Percentiles rank a stretch among this genome's conserved stretches.
phyloP scores from a whole-genome alignment of 2,113 vertebrate genomes.

The Oncorhynchus mykiss region DNA sequence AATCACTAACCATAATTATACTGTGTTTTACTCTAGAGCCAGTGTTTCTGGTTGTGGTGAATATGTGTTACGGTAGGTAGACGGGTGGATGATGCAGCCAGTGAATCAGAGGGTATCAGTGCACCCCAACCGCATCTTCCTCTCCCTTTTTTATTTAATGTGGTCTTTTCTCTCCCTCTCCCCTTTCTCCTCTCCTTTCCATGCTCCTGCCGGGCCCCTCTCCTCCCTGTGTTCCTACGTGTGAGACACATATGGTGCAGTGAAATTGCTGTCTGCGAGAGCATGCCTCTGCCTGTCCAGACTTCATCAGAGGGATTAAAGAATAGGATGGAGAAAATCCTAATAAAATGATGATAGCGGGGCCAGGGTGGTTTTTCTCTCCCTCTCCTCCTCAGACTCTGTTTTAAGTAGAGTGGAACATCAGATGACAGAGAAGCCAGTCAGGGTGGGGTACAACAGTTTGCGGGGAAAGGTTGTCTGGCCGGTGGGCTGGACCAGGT shows the following conservation, averaged over 20 bases:
- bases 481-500: conserved; percentile 46
- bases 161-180: conserved; percentile 53
- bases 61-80: neutral
- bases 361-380: conserved; percentile 58
- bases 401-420: conserved; percentile 80
- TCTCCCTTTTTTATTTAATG: conserved; percentile 56
- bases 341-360: conserved; percentile 83
- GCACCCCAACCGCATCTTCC: conserved; percentile 46
- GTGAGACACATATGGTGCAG: conserved; percentile 96
- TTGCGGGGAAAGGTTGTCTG: conserved; percentile 50
- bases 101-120: conserved; percentile 28
- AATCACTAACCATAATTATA: conserved; percentile 23
- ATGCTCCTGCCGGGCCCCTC: conserved; percentile 92
- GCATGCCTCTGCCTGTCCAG: conserved; percentile 99
- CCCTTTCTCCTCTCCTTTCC: conserved; percentile 79
- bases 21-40: neutral
- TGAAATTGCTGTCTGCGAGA: conserved; percentile 98
- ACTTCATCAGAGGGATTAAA: conserved; percentile 99
- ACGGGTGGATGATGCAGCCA: conserved; percentile 25
- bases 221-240: conserved; percentile 89
- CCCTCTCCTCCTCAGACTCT: conserved; percentile 53
- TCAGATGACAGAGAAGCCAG: conserved; percentile 84
- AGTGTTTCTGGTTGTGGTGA: neutral
- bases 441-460: conserved; percentile 57
- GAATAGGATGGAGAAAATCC: conserved; percentile 91